Percentiles rank a stretch among this genome's conserved stretches.
Conservation (phyloP, 1,140 invertebrate species). For the Halyomorpha halys region DNA sequence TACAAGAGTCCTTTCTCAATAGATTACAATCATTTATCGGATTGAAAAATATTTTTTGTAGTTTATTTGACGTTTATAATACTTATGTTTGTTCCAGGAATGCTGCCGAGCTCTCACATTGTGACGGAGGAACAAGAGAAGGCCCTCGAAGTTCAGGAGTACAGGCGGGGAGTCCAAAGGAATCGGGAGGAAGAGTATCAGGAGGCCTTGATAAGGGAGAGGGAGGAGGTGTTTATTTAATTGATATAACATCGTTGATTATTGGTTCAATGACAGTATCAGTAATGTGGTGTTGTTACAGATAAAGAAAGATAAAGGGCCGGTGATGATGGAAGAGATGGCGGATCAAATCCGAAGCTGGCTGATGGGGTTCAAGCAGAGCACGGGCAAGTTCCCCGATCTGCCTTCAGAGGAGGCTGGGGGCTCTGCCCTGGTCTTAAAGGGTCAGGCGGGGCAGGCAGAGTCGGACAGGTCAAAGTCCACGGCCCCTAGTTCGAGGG, state of each 20-base stretch:
- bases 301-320: conserved; percentile 50
- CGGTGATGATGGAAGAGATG: conserved; percentile 67
- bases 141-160: background rate
- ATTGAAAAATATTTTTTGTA: too few relatives aligned
- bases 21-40: too few relatives aligned
- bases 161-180: background rate
- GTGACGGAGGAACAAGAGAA: conserved; percentile 1
- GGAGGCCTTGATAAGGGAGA: background rate
- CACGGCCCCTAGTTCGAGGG: conserved; percentile 61
- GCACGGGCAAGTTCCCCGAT: conserved; percentile 80
- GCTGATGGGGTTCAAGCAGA: conserved; percentile 59
- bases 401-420: conserved; percentile 82
- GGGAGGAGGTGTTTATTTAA: background rate
- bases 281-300: conserved; percentile 26
- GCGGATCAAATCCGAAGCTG: conserved; percentile 74
- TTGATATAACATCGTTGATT: background rate
- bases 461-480: conserved; percentile 57
- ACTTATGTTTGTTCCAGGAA: background rate
- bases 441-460: conserved; percentile 42
- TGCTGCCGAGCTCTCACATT: background rate
- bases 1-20: too few relatives aligned
- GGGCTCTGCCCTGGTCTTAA: conserved; percentile 62
- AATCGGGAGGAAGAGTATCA: conserved; percentile 1
- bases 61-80: too few relatives aligned
- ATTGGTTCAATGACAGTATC: background rate